phyloP scores from a whole-genome alignment of 30 jellyfish, hydroid and myxozoan species.

The Chironex yamaguchii region DNA sequence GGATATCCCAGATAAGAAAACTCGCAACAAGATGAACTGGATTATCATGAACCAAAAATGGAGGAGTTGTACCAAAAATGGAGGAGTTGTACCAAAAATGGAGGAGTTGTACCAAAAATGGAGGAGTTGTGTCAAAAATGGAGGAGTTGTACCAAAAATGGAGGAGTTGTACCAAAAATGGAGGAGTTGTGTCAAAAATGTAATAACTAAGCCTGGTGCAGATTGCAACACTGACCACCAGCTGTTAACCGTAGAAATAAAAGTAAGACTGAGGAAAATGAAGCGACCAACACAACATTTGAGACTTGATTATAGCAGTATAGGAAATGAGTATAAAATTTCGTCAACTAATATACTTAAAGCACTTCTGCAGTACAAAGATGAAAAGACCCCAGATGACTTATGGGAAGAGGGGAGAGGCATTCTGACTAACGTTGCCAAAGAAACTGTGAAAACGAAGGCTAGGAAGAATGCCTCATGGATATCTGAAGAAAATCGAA shows the following conservation, averaged over 20 bases:
- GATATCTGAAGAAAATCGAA: slow-evolving; percentile 18
- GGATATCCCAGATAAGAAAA: background rate
- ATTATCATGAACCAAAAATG: background rate
- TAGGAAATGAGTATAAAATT: slow-evolving; percentile 3
- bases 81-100: background rate
- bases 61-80: background rate
- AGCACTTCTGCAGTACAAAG: slow-evolving; percentile 11
- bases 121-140: too few species aligned
- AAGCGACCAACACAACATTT: background rate
- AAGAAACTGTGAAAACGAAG: slow-evolving; percentile 4
- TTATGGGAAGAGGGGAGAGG: slow-evolving; percentile 40
- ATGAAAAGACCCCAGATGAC: slow-evolving; percentile 36
- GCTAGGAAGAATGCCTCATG: background rate
- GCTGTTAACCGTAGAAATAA: slow-evolving; percentile 1
- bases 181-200: background rate
- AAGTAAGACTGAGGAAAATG: background rate
- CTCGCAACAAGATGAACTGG: background rate
- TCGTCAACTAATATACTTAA: background rate
- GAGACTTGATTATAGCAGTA: slow-evolving; percentile 2
- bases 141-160: background rate
- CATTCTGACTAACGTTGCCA: slow-evolving; percentile 7
- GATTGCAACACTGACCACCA: background rate
- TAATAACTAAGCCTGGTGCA: background rate
- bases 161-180: background rate
- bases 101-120: background rate